Conservation (phyloP, 2,797 vertebrate species). For the Enteromius unitaeniatus region DNA sequence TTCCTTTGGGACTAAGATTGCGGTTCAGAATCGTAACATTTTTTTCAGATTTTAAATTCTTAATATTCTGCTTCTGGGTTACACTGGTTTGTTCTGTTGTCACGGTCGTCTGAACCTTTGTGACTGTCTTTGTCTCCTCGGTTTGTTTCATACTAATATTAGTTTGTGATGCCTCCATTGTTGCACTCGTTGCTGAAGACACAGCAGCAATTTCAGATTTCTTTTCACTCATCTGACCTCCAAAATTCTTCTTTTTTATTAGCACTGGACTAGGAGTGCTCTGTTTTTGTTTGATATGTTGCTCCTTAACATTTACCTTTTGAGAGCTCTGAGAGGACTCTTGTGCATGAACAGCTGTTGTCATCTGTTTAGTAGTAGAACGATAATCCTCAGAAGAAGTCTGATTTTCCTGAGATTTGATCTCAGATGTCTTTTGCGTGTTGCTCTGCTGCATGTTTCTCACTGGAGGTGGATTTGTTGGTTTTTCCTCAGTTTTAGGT, state of each 20-base stretch:
- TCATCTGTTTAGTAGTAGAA: conserved; percentile 67
- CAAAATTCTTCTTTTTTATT: conserved; percentile 70
- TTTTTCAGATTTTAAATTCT: conserved; percentile 68
- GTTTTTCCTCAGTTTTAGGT: conserved; percentile 66
- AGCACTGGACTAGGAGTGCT: conserved; percentile 65
- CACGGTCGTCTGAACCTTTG: conserved; percentile 71
- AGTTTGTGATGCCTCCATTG: conserved; percentile 62
- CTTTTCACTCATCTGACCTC: conserved; percentile 67
- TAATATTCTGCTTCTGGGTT: conserved; percentile 66
- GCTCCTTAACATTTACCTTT: conserved; percentile 59
- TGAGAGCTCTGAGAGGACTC: conserved; percentile 61
- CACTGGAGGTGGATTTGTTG: conserved; percentile 67
- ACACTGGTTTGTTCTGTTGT: conserved; percentile 60
- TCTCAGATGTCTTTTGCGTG: conserved; percentile 69
- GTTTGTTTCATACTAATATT: conserved; percentile 67
- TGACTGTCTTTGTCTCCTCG: conserved; percentile 69
- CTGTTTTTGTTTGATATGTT: conserved; percentile 67
- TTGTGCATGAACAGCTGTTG: conserved; percentile 67
- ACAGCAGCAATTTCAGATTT: conserved; percentile 55
- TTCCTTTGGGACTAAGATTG: conserved; percentile 67
- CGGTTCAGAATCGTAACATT: conserved; percentile 65
- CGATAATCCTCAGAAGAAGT: conserved; percentile 74
- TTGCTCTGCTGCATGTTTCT: conserved; percentile 75
- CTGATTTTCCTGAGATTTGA: conserved; percentile 75
- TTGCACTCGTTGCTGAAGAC: conserved; percentile 44